Evolutionary conservation across 1,140 invertebrate genomes (phyloP), one percentile per base, ranked within the genome.

Genomic region (Limonius californicus): DNA sequence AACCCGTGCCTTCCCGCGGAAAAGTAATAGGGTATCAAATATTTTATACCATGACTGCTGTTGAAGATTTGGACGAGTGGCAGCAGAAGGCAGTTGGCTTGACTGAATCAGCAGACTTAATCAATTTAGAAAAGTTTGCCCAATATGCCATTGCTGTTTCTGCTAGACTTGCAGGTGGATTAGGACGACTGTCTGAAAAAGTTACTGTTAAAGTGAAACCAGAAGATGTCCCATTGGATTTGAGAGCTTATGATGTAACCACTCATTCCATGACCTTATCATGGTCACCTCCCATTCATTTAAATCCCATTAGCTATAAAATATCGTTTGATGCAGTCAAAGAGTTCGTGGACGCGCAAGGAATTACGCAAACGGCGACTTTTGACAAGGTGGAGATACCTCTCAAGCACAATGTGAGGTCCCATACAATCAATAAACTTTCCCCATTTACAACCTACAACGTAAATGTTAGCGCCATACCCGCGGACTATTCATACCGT

Each of bases 371-470:
- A 76, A 90, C 87, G 0, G 90, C 94, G 75, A 83, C 83, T 42
- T 88, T 96, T n/a, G 86, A 87, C 0, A 83, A 85, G 59, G 83
- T 85, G 47, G 85, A 87, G 62, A 87, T 94, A 14, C 79, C 86
- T 8, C 76, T 95, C 0, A 86, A 89, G 64, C 83, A 89, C 18
- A 82, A 86, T 39, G 80, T 81, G 11, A 87, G 84, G 53, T 84
- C 82, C 12, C 85, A 87, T 67, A 90, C 88, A 0, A 91, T 95
- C 54, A 88, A 93, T 72, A 91, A 94, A 72, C 78, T 97, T 23
- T 92, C 92, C 39, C 94, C 94, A 0, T 96, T 96, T 73, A 97
- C 94, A 1, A 97, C 92, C 0, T 97, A 97, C 75, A 93, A 91
- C 73, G 93, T 97, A 1, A 96, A 97, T 73, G 92, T 97, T 4